Base-by-base conservation (phyloP, 2,113 vertebrate species). In the Solea senegalensis region DNA sequence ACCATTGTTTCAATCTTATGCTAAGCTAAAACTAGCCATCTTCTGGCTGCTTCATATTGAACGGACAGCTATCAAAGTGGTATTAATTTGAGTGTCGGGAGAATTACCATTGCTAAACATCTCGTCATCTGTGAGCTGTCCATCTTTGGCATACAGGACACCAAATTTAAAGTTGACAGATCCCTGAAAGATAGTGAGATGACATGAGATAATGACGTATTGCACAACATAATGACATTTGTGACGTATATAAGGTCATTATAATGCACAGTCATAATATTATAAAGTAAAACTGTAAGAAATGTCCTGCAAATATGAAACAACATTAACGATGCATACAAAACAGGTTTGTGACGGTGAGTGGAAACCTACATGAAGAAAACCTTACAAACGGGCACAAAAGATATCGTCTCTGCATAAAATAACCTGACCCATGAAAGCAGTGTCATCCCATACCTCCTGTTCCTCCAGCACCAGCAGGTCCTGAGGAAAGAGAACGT, bases 101-200 rank as follows among this genome's bases (percentile, higher is more conserved):
- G 2, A 79, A 92, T 95, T 88, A 99, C 98, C 97, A 0, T 99
- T 99, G 89, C 98, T 98, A 83, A 99, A 98, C 97, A 99, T 99
- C 87, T 99, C 98, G 41, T 99, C 98, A 9, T 99, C 98, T 9
- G 98, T 99, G 74, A 99, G 94, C 89, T 99, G 98, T 39, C 98
- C 98, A 2, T 99, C 97, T 94, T 95, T 99, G 88, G 97, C 97
- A 90, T 93, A 99, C 74, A 99, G 96, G 78, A 99, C 93, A 72
- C 98, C 98, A 86, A 99, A 98, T 90, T 99, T 99, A 92, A 99
- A 99, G 92, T 99, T 98, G 88, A 99, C 98, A 10, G 96, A 98
- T 64, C 98, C 98, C 98, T 99, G 81, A 14, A 61, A 90, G 85
- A 56, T 57, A 8, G 27, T 41, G 16, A 58, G 10, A 21, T 21